Evolutionary conservation across 2,888 invertebrate species (phyloP).

Genomic region (Perithous albicinctus): DNA sequence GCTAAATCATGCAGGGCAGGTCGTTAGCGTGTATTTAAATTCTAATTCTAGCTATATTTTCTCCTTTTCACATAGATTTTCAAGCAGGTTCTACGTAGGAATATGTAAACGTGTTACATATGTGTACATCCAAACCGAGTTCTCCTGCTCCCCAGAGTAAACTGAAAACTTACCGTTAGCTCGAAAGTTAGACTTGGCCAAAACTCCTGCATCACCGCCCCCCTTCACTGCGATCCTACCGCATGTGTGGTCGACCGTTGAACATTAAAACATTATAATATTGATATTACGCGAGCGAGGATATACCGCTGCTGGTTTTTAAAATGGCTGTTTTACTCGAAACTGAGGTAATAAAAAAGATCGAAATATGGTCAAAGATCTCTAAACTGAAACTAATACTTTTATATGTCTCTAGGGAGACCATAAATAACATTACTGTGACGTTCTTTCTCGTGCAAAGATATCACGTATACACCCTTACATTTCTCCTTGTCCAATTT

Average conservation of each 20-base stretch:
- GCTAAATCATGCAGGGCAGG: neutral
- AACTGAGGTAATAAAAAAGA: slow-evolving; percentile 3
- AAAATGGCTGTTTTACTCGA: neutral
- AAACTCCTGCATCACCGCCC: neutral
- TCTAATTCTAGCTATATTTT: neutral
- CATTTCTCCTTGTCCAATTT: neutral
- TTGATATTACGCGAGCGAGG: slow-evolving; percentile 28
- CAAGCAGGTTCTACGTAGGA: neutral
- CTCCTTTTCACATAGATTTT: neutral
- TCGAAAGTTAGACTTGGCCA: slow-evolving; percentile 8
- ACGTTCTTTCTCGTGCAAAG: neutral
- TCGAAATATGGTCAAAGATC: slow-evolving; percentile 19
- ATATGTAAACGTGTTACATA: neutral
- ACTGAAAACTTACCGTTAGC: slow-evolving; percentile 8
- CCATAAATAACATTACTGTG: slow-evolving; percentile 3
- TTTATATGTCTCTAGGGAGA: neutral
- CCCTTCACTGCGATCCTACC: neutral
- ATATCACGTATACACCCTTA: neutral
- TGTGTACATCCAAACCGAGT: neutral
- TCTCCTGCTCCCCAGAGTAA: neutral
- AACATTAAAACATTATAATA: slow-evolving; percentile 37
- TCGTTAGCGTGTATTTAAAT: neutral
- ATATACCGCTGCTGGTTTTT: neutral
- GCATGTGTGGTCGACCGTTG: neutral
- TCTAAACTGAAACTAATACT: slow-evolving; percentile 16